Evolutionary conservation across 2,888 invertebrate species (phyloP).

Genomic region (Temnothorax ravouxi): DNA sequence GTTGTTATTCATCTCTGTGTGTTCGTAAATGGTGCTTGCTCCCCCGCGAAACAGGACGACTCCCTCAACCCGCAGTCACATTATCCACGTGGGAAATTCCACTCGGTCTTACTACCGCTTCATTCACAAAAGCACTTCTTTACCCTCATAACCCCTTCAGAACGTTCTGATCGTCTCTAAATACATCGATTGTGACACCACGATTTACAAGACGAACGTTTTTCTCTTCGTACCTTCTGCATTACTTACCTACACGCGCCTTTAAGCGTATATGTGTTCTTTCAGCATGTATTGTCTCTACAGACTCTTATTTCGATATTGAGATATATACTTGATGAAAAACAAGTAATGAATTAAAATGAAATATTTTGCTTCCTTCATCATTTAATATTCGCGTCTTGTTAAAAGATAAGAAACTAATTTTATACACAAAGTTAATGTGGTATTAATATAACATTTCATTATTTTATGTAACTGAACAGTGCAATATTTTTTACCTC

Average conservation of each 20-base stretch:
- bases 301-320: background rate
- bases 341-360: background rate
- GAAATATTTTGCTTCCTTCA: background rate
- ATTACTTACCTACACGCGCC: background rate
- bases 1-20: conserved; percentile 74
- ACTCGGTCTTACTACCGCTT: conserved; percentile 65
- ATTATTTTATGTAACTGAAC: background rate
- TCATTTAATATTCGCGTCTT: background rate
- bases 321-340: background rate
- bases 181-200: conserved; percentile 38
- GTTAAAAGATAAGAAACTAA: background rate
- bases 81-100: conserved; percentile 85
- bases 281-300: background rate
- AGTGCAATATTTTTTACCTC: background rate
- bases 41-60: conserved; percentile 65
- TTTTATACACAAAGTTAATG: background rate
- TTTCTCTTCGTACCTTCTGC: background rate
- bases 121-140: conserved; percentile 62
- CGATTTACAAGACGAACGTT: background rate
- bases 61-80: conserved; percentile 82
- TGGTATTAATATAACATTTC: background rate
- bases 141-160: conserved; percentile 44
- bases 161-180: conserved; percentile 56
- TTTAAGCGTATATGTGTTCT: background rate
- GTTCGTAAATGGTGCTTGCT: conserved; percentile 65